Conservation (phyloP, 2,113 vertebrate genomes). For the Melanocharis versteri region DNA sequence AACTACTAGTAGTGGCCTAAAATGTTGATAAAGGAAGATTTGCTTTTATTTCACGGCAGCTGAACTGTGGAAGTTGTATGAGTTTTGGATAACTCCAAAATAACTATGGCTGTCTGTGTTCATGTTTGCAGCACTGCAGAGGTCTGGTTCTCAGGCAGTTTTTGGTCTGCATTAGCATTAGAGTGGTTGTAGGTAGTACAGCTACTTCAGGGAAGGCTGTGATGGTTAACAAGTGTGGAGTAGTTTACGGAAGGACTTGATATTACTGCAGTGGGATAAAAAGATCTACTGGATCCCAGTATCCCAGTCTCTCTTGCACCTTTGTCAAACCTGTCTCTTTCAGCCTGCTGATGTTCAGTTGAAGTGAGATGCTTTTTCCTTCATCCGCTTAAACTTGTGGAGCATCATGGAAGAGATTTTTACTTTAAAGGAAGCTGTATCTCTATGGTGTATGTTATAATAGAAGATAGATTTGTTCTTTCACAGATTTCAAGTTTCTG, state of each 20-base stretch:
- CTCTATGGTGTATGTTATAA: neutral
- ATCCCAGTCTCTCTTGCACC: neutral
- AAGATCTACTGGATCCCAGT: neutral
- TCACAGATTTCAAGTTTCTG: neutral
- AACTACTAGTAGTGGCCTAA: neutral
- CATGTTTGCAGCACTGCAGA: neutral
- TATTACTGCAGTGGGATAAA: neutral
- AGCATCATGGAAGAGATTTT: neutral
- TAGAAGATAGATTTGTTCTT: neutral
- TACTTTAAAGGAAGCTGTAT: neutral
- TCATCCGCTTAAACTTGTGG: neutral
- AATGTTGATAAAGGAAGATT: neutral
- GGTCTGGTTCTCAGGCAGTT: neutral
- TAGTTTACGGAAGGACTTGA: rapidly evolving
- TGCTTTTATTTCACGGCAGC: neutral
- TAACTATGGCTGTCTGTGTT: neutral
- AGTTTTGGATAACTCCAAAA: neutral
- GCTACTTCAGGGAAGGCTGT: neutral
- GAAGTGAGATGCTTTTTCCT: neutral
- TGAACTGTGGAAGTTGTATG: neutral
- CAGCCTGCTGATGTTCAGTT: neutral
- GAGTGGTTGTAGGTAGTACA: neutral
- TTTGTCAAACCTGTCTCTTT: neutral
- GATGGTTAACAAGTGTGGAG: neutral
- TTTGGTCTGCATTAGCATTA: neutral